These are phyloP conservation scores for Pseudotriccus pelzelni DNA, from an alignment of 2,797 vertebrate genomes.

Conservation along the genomic window DNA sequence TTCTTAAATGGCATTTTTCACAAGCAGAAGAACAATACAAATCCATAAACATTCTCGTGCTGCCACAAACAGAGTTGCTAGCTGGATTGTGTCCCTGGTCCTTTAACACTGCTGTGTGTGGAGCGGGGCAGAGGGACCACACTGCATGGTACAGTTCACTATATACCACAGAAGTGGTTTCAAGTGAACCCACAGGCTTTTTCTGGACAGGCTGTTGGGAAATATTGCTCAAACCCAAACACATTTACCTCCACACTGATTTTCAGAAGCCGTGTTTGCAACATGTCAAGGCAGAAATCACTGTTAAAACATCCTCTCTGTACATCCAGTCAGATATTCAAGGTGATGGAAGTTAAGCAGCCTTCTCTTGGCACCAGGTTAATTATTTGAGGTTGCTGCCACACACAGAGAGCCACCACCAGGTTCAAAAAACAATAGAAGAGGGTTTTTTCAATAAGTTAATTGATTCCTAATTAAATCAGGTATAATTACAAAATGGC, in stretches of 20 bases:
- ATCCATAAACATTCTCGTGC: not conserved
- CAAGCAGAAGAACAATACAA: not conserved
- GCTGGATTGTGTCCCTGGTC: not conserved
- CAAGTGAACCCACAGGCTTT: not conserved
- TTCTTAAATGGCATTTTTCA: not conserved
- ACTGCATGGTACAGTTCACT: not conserved
- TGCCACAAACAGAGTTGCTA: not conserved
- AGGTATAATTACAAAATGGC: constrained; percentile 26
- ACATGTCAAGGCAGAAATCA: not conserved
- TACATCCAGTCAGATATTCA: not conserved
- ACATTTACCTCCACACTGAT: not conserved
- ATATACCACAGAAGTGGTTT: not conserved
- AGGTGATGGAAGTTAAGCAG: constrained; percentile 10
- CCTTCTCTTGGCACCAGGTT: not conserved
- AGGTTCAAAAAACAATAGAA: not conserved
- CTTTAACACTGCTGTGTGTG: not conserved
- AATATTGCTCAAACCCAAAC: not conserved
- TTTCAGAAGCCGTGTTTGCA: constrained; percentile 23
- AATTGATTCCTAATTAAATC: constrained; percentile 55
- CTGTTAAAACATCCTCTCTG: not conserved
- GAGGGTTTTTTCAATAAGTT: not conserved
- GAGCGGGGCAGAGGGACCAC: not conserved
- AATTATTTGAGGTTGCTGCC: constrained; percentile 29
- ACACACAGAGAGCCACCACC: not conserved
- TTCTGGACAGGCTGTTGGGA: not conserved